Evolutionary conservation across 2,797 vertebrate genomes (phyloP), one percentile per base, ranked within the genome.

Genomic region (Paramormyrops hopkinsi): DNA sequence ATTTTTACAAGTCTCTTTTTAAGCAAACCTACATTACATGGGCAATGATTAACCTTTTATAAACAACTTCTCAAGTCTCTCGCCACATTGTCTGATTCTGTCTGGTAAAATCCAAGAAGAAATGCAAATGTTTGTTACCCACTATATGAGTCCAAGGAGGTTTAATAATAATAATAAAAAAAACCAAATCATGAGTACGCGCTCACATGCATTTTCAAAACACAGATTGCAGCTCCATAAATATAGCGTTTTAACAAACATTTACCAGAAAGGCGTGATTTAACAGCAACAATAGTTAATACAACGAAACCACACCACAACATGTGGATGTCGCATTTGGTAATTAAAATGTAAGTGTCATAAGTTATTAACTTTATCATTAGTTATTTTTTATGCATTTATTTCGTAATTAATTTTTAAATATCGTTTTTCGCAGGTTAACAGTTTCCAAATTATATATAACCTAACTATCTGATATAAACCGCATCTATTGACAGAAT

Each of bases 1-100:
- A 7, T 83, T 56, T 50, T 33, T 7, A 50, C 76, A 48, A 41
- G 44, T 83, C 7, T 62, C 19, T 22, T 48, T 22, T 59, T 22
- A 59, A 69, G 79, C n/a, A 48, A 85, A 85, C 44, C 17, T 85
- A 53, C 82, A 62, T 3, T 17, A 19, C 41, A 25, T 19, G 50
- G 44, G 6, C 14, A 69, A 73, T 85, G 2, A 12, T 86, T 73
- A 86, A 86, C 88, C n/a, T 73, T 69, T 89, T n/a, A 83, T 22
- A 56, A 14, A 25, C 2, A 84, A 22, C 54, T 59, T 83, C 76
- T 82, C 41, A 48, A 89, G 79, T 53, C 6, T 62, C 22, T 50
- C n/a, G 1, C 6, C 25, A 14, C 37, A n/a, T 82, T 82, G 19
- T 44, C 41, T 82, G 17, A 82, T 82, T 82, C 76, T 82, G 37